phyloP scores from a whole-genome alignment of 2,888 invertebrate genomes.

The Bellardia bayeri region DNA sequence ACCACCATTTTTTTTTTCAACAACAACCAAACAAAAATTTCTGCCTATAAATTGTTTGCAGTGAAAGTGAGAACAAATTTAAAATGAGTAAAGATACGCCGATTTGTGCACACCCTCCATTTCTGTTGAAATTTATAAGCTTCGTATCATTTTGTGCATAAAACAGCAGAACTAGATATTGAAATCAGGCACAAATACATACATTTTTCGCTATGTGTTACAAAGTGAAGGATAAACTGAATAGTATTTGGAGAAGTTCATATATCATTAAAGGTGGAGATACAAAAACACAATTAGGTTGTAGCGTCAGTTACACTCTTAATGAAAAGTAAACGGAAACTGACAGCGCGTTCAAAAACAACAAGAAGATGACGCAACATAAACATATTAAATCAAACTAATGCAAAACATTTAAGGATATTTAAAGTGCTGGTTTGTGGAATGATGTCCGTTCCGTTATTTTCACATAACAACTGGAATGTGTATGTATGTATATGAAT shows the following conservation, averaged over 20 bases:
- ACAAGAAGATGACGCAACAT: not conserved
- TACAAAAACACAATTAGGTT: conserved; percentile 11
- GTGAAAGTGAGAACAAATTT: not conserved
- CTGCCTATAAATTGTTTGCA: not conserved
- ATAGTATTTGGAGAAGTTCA: not conserved
- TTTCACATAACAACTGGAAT: not conserved
- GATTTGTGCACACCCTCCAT: not conserved
- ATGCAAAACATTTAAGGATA: conserved; percentile 13
- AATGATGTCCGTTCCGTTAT: not conserved
- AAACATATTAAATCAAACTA: not conserved
- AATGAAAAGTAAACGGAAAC: conserved; percentile 31
- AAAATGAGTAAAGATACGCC: not conserved
- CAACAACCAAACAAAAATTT: conserved; percentile 1
- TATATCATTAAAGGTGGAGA: not conserved
- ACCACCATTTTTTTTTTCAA: conserved; percentile 1
- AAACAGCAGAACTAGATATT: not conserved
- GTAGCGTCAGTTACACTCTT: not conserved
- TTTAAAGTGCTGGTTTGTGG: not conserved
- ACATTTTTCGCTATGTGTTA: not conserved
- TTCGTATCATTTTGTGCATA: not conserved
- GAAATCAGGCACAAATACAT: not conserved
- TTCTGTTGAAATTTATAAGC: not conserved
- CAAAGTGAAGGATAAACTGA: no score
- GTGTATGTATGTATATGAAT: not conserved
- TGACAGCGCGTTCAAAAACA: not conserved